Evolutionary conservation across 2,888 invertebrate species (phyloP).

Genomic region (Spodoptera littoralis): DNA sequence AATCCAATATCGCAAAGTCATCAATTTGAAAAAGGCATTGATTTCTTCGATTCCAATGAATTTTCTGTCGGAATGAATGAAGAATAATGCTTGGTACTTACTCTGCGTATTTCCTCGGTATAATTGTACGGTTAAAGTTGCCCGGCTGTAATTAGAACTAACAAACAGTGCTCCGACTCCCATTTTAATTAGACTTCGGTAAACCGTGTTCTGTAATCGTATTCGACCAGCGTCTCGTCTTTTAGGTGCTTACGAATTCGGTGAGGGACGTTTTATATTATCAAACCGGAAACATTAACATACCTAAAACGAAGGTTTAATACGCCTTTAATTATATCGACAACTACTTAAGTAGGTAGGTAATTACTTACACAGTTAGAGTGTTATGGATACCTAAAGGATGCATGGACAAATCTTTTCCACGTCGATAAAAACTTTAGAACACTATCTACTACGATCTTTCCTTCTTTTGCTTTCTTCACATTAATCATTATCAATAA

Average conservation of each 20-base stretch:
- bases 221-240: conserved; percentile 20
- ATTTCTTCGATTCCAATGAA: conserved; percentile 47
- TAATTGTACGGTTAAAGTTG: conserved; percentile 39
- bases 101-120: conserved; percentile 26
- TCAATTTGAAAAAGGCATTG: conserved; percentile 56
- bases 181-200: conserved; percentile 38
- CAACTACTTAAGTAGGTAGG: no score
- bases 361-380: no score
- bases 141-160: conserved; percentile 35
- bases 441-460: no score
- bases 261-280: background rate
- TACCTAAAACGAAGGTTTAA: no score
- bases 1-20: conserved; percentile 59
- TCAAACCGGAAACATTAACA: no score
- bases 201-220: conserved; percentile 20
- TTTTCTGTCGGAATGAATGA: conserved; percentile 32
- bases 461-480: no score
- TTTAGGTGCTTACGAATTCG: conserved; percentile 15
- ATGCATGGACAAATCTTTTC: no score
- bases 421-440: no score
- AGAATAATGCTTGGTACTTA: conserved; percentile 40
- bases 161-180: conserved; percentile 29
- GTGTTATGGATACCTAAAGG: no score
- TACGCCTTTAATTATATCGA: no score
- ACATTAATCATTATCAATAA: no score